Evolutionary conservation across 2,888 invertebrate genomes (phyloP).

Genomic region (Selenia dentaria): DNA sequence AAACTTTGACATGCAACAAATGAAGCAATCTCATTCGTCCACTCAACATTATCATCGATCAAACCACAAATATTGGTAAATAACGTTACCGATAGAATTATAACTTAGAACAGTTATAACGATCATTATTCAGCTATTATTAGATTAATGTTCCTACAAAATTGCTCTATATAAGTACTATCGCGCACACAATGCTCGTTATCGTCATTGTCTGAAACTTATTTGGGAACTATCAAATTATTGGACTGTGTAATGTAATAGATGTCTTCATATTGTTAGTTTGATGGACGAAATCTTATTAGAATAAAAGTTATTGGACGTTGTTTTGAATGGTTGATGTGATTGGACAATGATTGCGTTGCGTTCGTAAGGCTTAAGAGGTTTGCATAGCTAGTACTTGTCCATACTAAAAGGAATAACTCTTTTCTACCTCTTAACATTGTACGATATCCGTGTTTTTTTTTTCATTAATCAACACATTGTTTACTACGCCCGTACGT

Average conservation of each 20-base stretch:
- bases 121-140: constrained; percentile 47
- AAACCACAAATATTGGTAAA: constrained; percentile 39
- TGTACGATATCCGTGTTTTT: too few relatives aligned
- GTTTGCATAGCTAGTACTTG: too few relatives aligned
- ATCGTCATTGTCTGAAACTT: constrained; percentile 44
- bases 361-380: too few relatives aligned
- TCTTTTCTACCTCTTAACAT: too few relatives aligned
- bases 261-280: constrained; percentile 38
- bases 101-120: constrained; percentile 22
- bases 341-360: constrained; percentile 4
- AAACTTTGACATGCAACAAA: constrained; percentile 34
- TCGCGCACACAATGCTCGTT: constrained; percentile 55
- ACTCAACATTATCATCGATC: constrained; percentile 45
- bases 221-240: constrained; percentile 44
- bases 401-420: too few relatives aligned
- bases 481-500: too few relatives aligned
- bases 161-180: constrained; percentile 70
- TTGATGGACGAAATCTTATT: constrained; percentile 14
- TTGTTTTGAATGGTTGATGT: constrained; percentile 14
- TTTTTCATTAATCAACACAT: too few relatives aligned
- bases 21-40: constrained; percentile 56
- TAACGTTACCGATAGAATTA: constrained; percentile 25
- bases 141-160: constrained; percentile 68
- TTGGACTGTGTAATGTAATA: constrained; percentile 48
- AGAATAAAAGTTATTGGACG: constrained; percentile 15